Conservation (phyloP, 2,113 vertebrate genomes). For the Pteruthius melanotis region DNA sequence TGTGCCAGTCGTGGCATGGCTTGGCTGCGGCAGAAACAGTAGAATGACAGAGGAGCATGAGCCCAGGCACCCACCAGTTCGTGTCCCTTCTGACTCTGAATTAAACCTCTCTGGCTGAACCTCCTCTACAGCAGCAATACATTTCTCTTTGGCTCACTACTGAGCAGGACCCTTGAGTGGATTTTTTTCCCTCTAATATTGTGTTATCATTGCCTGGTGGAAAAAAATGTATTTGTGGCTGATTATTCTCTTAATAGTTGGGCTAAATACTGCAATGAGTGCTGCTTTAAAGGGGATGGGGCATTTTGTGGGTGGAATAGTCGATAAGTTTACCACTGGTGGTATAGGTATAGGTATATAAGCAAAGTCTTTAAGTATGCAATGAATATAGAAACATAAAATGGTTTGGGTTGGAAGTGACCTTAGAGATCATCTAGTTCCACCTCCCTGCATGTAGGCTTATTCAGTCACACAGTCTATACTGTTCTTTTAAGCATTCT, state of each 20-base stretch:
- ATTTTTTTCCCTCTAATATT: neutral
- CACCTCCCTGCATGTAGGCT: neutral
- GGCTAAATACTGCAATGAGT: neutral
- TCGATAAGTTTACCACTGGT: neutral
- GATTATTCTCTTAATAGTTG: neutral
- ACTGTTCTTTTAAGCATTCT: neutral
- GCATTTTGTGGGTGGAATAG: neutral
- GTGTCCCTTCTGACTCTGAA: neutral
- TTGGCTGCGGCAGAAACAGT: accelerated
- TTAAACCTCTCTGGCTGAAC: neutral
- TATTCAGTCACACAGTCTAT: neutral
- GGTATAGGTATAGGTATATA: neutral
- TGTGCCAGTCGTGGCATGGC: accelerated
- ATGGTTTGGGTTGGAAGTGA: neutral
- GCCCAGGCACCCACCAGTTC: accelerated
- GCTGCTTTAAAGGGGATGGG: neutral
- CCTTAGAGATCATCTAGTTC: neutral
- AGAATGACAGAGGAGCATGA: accelerated
- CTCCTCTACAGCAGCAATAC: neutral
- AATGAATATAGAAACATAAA: neutral
- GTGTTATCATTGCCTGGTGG: neutral
- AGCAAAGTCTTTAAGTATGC: neutral
- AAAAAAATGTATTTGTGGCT: neutral
- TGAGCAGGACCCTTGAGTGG: neutral
- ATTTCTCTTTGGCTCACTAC: neutral